phyloP scores from a whole-genome alignment of 1,140 invertebrate genomes.

The Leptoteleia sp. region DNA sequence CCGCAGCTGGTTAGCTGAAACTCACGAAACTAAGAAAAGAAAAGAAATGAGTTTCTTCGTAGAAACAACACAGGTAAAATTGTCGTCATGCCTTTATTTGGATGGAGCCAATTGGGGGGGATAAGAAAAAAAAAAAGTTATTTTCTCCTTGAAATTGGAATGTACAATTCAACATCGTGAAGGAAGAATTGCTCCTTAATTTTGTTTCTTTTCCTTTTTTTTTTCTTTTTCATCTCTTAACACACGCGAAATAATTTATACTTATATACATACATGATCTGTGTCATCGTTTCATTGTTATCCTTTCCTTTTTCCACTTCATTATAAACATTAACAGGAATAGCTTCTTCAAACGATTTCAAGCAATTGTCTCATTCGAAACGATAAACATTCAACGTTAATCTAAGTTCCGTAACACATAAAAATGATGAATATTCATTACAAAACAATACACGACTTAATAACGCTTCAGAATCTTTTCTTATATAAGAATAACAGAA shows the following conservation, averaged over 20 bases:
- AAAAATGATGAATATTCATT: constrained; percentile 42
- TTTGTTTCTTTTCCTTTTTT: background rate
- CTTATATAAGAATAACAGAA: constrained; percentile 43
- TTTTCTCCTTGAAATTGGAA: constrained; percentile 42
- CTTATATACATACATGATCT: constrained; percentile 62
- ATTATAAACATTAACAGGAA: constrained; percentile 63
- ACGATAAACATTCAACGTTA: constrained; percentile 61
- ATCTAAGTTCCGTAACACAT: constrained; percentile 54
- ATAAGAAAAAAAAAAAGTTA: background rate
- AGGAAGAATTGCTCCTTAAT: constrained; percentile 2
- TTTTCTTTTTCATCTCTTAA: constrained; percentile 24
- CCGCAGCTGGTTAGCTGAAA: too few species aligned
- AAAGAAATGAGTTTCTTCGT: too few species aligned
- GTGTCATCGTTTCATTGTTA: constrained; percentile 4
- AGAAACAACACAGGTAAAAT: too few species aligned
- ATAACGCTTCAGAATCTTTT: constrained; percentile 25
- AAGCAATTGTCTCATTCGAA: constrained; percentile 54
- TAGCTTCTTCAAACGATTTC: constrained; percentile 56
- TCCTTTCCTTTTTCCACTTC: background rate
- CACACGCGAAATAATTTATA: constrained; percentile 44
- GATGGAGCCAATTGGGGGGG: constrained; percentile 22
- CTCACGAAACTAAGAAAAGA: too few species aligned
- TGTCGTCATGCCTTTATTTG: constrained; percentile 29
- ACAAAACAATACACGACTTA: constrained; percentile 14
- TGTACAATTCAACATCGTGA: constrained; percentile 29